These are phyloP conservation scores for Leptinotarsa haldemani DNA, from an alignment of 2,888 invertebrate genomes.

Conservation along the genomic window DNA sequence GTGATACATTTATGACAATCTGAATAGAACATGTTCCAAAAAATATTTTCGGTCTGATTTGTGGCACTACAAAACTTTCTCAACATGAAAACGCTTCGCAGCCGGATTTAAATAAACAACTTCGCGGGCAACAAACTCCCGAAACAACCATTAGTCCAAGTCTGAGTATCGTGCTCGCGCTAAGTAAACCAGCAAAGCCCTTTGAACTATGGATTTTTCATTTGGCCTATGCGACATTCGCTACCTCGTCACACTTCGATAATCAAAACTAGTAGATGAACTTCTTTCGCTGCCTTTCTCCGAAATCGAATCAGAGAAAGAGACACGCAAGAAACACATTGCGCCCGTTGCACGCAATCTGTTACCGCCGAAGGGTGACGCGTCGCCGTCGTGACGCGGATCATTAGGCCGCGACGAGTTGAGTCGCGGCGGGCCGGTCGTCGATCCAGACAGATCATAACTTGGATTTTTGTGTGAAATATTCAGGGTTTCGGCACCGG, in stretches of 20 bases:
- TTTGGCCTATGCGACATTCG: slow-evolving; percentile 6
- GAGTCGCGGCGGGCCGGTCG: slow-evolving; percentile 20
- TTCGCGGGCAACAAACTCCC: neutral
- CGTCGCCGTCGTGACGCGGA: slow-evolving; percentile 37
- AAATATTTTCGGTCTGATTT: too few relatives aligned
- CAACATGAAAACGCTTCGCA: too few relatives aligned
- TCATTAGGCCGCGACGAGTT: slow-evolving; percentile 39
- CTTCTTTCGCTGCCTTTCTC: slow-evolving; percentile 48
- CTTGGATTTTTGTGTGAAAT: neutral
- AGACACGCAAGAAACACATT: slow-evolving; percentile 49
- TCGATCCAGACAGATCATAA: slow-evolving; percentile 18
- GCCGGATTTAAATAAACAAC: neutral
- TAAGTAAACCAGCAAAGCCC: neutral
- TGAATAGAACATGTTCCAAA: too few relatives aligned
- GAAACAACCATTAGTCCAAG: neutral
- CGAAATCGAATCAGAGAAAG: slow-evolving; percentile 46
- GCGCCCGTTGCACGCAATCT: slow-evolving; percentile 42
- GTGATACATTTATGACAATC: too few relatives aligned
- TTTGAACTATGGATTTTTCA: slow-evolving; percentile 2
- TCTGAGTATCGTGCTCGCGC: neutral
- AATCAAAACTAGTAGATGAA: slow-evolving; percentile 53
- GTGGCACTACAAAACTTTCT: too few relatives aligned
- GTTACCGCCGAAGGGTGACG: slow-evolving; percentile 41
- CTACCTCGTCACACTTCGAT: slow-evolving; percentile 22
- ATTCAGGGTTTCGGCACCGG: too few relatives aligned